Evolutionary conservation across 1,140 invertebrate species (phyloP), one percentile per base, ranked within the genome.

Genomic region (Rhopalosiphum padi): DNA sequence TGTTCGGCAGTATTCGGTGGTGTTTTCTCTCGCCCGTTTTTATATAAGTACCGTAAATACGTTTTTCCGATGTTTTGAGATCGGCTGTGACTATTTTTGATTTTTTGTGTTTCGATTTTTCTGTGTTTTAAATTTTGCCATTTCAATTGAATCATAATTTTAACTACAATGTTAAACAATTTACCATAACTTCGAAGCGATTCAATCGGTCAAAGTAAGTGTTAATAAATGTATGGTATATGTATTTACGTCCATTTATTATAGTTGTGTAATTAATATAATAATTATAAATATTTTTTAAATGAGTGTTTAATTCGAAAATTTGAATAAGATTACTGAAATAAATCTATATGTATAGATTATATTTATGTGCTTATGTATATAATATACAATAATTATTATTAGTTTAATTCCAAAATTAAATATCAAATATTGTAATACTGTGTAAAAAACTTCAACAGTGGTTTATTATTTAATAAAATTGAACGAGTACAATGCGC

Each of bases 1-100:
- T 89, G 48, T 89, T 89, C 48, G 87, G 87, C 18, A 35, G 48
- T 35, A 37, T 37, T 53, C 87, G 87, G 87, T 55, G 87, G 87
- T 89, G 87, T 89, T 46, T 87, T 37, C 23, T n/a, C 21, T 48
- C 48, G 87, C 25, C 23, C 48, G 25, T n/a, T 37, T 87, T 30
- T 6, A 8, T 86, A 22, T 9, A 3, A 41, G 41, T 41, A 9
- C 7, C 82, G 35, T 41, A 41, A 60, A 68, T 68, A 68, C 60
- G 9, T 68, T 68, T 60, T 68, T 68, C 30, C 60, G 60, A 68
- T 68, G 55, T 60, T 60, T 30, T 60, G 55, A 60, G 55, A 60
- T 60, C 9, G 55, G 55, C 25, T 11, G 60, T 11, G 30, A 30
- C 9, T 9, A 30, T 68, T 68, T 30, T n/a, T 68, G 60, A 41